Percentiles rank a stretch among this genome's conserved stretches.
Evolutionary conservation across 2,888 invertebrate genomes (phyloP).

Genomic region (Campaea margaritaria): DNA sequence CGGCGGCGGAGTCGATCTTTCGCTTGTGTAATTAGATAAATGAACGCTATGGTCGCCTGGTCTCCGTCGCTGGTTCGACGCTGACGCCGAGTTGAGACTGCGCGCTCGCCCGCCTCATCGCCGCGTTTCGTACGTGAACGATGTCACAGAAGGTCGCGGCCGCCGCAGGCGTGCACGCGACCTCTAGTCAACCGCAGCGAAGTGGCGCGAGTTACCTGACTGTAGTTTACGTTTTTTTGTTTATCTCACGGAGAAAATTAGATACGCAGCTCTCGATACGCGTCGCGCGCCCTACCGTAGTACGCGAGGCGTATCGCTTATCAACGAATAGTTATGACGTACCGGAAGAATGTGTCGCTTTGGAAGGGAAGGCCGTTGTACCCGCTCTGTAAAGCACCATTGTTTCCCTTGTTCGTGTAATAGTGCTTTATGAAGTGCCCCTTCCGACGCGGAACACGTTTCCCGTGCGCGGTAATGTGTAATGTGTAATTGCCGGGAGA

Average conservation of each 20-base stretch:
- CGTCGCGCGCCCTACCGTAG: slow-evolving; percentile 44
- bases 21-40: slow-evolving; percentile 1
- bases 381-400: neutral
- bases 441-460: neutral
- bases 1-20: no score
- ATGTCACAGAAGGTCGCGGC: slow-evolving; percentile 4
- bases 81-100: neutral
- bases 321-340: slow-evolving; percentile 5
- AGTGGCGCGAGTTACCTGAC: slow-evolving; percentile 71
- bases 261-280: slow-evolving; percentile 65
- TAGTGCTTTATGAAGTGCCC: no score
- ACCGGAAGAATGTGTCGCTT: neutral
- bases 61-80: slow-evolving; percentile 24
- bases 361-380: neutral
- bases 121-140: slow-evolving; percentile 8
- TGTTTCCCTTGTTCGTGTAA: no score
- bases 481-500: slow-evolving; percentile 28
- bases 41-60: slow-evolving; percentile 1
- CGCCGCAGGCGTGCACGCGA: slow-evolving; percentile 27
- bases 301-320: slow-evolving; percentile 25
- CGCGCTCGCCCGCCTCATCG: neutral
- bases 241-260: slow-evolving; percentile 58
- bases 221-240: slow-evolving; percentile 66
- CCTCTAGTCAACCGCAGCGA: slow-evolving; percentile 35
- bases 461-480: neutral